Conservation (phyloP, 2,113 vertebrate genomes). For the Odocoileus hemionus region DNA sequence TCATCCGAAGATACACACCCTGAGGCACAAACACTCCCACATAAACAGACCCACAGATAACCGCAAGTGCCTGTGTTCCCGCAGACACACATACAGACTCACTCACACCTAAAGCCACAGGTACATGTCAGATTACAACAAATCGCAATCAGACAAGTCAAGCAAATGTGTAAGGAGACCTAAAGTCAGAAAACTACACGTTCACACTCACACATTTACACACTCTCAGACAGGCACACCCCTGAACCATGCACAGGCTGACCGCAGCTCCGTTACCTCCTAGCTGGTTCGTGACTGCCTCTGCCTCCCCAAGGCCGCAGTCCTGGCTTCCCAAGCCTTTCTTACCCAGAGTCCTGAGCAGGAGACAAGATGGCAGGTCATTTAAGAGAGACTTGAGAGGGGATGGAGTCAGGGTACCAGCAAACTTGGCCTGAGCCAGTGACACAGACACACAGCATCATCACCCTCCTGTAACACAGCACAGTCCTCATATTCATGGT, state of each 20-base stretch:
- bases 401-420: background rate
- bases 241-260: background rate
- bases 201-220: background rate
- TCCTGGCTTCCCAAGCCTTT: background rate
- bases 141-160: background rate
- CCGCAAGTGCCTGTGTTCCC: background rate
- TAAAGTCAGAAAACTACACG: background rate
- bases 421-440: background rate
- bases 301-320: too few species aligned
- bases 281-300: background rate
- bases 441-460: background rate
- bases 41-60: background rate
- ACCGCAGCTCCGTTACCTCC: fast-evolving
- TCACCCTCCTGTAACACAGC: background rate
- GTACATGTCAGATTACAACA: background rate
- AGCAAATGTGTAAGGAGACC: background rate
- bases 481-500: background rate
- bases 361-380: background rate
- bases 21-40: background rate
- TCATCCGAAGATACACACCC: background rate
- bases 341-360: background rate
- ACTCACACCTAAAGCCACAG: background rate
- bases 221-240: background rate
- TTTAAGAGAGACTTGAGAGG: background rate
- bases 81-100: background rate